Evolutionary conservation across 2,888 invertebrate species (phyloP).

Genomic region (Abrostola tripartita): DNA sequence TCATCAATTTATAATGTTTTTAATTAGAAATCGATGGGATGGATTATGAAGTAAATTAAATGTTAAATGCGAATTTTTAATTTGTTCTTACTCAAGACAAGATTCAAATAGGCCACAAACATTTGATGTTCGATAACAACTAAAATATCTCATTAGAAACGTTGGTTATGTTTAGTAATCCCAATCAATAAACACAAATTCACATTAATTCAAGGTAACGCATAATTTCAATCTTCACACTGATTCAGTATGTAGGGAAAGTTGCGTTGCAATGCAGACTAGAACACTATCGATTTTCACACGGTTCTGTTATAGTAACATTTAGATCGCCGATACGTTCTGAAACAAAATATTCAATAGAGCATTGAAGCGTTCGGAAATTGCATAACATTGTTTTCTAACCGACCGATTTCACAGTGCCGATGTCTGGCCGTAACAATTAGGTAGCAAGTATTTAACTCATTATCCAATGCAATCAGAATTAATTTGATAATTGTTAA

Average conservation of each 20-base stretch:
- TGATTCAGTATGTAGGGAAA: constrained; percentile 8
- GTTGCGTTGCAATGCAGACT: constrained; percentile 9
- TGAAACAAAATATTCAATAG: constrained; percentile 37
- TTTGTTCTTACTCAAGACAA: too few species aligned
- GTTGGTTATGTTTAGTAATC: too few species aligned
- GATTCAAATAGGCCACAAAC: too few species aligned
- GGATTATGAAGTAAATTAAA: too few species aligned
- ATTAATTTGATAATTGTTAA: constrained; percentile 6
- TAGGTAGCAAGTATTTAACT: constrained; percentile 20
- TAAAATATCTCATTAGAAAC: too few species aligned
- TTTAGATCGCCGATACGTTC: constrained; percentile 18
- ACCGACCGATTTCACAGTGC: constrained; percentile 43
- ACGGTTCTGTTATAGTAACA: constrained; percentile 1
- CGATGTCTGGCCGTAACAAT: constrained; percentile 37
- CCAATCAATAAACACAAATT: too few species aligned
- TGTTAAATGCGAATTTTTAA: too few species aligned
- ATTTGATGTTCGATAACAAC: too few species aligned
- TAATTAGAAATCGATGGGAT: too few species aligned
- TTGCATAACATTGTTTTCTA: constrained; percentile 45
- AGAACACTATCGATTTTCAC: constrained; percentile 9
- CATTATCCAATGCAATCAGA: constrained; percentile 16
- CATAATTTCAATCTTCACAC: too few species aligned
- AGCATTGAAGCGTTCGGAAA: constrained; percentile 41
- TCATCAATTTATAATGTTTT: too few species aligned
- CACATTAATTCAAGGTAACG: too few species aligned